Conservation (phyloP, 2,113 vertebrate genomes). For the Oncorhynchus keta region DNA sequence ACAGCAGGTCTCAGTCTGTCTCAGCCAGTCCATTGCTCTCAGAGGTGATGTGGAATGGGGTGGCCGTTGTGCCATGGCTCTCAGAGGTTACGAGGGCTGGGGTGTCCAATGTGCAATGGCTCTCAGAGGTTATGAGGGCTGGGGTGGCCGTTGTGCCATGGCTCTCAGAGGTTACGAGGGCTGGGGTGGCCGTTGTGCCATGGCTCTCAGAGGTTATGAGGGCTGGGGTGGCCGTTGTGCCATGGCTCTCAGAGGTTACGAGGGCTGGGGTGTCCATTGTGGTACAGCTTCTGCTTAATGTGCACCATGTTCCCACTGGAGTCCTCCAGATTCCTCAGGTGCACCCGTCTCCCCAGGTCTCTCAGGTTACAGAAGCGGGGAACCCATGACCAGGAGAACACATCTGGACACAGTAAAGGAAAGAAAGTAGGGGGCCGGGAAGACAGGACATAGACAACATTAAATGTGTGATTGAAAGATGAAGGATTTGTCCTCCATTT, state of each 20-base stretch:
- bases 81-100: not conserved
- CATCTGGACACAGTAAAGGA: conserved; percentile 62
- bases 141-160: conserved; percentile 81
- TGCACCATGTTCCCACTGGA: conserved; percentile 82
- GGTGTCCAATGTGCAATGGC: not conserved
- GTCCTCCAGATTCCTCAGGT: conserved; percentile 80
- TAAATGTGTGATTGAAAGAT: no score
- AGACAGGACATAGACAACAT: not conserved
- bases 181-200: conserved; percentile 84
- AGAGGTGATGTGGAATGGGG: not conserved
- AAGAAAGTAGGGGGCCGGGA: not conserved
- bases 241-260: conserved; percentile 78
- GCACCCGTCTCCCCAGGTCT: conserved; percentile 77
- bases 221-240: conserved; percentile 81
- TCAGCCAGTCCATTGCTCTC: not conserved
- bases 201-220: conserved; percentile 80
- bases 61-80: not conserved
- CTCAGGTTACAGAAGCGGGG: conserved; percentile 81
- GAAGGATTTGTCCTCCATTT: no score
- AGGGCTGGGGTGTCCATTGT: conserved; percentile 86
- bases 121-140: conserved; percentile 86
- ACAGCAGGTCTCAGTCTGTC: not conserved
- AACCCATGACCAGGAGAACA: conserved; percentile 83
- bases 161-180: conserved; percentile 82
- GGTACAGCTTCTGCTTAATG: conserved; percentile 88